phyloP scores from a whole-genome alignment of 2,888 invertebrate genomes.

The Limenitis camilla region DNA sequence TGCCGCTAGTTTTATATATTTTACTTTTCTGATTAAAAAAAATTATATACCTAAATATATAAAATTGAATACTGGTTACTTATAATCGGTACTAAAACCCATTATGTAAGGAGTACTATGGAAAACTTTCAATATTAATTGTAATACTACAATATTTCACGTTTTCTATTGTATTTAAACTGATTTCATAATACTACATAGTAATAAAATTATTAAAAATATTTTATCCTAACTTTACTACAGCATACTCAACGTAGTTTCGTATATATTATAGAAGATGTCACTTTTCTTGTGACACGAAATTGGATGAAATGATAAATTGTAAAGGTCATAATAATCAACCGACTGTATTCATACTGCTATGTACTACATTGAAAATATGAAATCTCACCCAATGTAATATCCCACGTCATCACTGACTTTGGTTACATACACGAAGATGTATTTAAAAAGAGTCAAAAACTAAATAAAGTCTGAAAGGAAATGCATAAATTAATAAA shows the following conservation, averaged over 20 bases:
- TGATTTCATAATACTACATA: no score
- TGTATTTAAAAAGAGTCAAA: neutral
- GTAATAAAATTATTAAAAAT: no score
- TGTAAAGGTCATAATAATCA: conserved; percentile 35
- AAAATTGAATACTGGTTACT: no score
- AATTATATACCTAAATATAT: no score
- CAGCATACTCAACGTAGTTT: conserved; percentile 34
- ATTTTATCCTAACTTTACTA: neutral
- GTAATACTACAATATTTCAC: no score
- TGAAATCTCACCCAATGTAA: conserved; percentile 49
- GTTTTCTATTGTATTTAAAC: no score
- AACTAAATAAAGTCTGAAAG: neutral
- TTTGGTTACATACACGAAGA: neutral
- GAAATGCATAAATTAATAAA: neutral
- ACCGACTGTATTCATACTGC: neutral
- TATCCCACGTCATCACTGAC: conserved; percentile 54
- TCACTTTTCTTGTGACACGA: conserved; percentile 47
- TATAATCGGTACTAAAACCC: no score
- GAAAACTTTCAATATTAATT: no score
- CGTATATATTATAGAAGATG: conserved; percentile 35
- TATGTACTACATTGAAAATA: conserved; percentile 2
- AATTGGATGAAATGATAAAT: conserved; percentile 50
- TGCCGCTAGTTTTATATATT: no score
- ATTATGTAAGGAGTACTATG: no score
- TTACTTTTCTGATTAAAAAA: no score